Conservation (phyloP, 2,888 invertebrate species). For the Xylocampa areola region DNA sequence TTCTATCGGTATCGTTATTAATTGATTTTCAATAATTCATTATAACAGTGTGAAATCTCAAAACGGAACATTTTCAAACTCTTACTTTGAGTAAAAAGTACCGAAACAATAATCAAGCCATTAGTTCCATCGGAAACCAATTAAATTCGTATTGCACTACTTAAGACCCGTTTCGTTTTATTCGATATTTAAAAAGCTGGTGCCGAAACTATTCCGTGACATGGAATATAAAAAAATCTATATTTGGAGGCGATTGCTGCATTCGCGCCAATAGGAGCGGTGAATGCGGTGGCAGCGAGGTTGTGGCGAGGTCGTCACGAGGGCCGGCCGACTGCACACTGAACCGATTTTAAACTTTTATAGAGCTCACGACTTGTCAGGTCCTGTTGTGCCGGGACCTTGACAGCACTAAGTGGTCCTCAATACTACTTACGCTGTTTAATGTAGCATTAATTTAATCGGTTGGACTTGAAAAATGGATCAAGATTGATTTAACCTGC, state of each 20-base stretch:
- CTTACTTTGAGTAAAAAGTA: conserved; percentile 44
- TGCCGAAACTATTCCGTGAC: conserved; percentile 69
- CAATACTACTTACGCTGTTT: conserved; percentile 54
- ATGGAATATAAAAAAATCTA: conserved; percentile 77
- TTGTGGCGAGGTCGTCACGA: conserved; percentile 80
- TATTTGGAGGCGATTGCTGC: conserved; percentile 83
- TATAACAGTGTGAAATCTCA: conserved; percentile 23
- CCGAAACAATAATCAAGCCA: conserved; percentile 58
- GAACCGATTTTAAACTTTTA: conserved; percentile 62
- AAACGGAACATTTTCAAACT: conserved; percentile 42
- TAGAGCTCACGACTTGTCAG: conserved; percentile 60
- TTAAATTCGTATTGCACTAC: conserved; percentile 70
- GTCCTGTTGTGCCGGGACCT: conserved; percentile 59
- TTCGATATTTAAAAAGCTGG: conserved; percentile 61
- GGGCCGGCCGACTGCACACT: conserved; percentile 69
- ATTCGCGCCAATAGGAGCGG: conserved; percentile 82
- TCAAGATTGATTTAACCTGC: conserved; percentile 35
- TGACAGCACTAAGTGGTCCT: conserved; percentile 58
- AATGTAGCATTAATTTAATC: conserved; percentile 46
- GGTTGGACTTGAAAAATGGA: conserved; percentile 29
- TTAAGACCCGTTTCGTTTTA: conserved; percentile 63
- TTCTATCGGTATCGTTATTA: neutral
- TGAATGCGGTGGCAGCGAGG: conserved; percentile 83
- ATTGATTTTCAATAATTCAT: conserved; percentile 10
- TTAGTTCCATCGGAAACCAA: conserved; percentile 58